phyloP scores from a whole-genome alignment of 2,888 invertebrate species.

The Drosophila merina region DNA sequence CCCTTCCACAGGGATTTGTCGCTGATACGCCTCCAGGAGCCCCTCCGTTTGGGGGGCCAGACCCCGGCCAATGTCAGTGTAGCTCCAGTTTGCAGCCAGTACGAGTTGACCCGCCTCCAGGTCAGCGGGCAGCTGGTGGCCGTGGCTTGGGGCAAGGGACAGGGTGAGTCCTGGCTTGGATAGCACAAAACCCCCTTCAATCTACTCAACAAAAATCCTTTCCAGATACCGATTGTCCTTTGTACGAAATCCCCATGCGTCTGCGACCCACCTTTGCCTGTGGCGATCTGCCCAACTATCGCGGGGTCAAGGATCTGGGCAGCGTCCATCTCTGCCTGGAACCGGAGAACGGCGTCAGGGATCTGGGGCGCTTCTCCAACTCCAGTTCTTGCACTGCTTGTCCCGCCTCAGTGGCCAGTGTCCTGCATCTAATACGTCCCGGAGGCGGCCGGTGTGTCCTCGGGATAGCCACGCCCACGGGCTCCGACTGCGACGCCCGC shows the following conservation, averaged over 20 bases:
- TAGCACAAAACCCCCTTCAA: no score
- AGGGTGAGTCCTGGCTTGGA: conserved; percentile 35
- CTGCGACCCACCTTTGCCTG: conserved; percentile 54
- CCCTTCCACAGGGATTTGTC: conserved; percentile 49
- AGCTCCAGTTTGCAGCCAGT: conserved; percentile 54
- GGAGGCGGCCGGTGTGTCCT: conserved; percentile 62
- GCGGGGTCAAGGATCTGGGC: conserved; percentile 32
- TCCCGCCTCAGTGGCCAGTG: conserved; percentile 55
- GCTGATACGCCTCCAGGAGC: conserved; percentile 38
- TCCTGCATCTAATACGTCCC: conserved; percentile 55
- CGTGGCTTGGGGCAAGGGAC: conserved; percentile 60
- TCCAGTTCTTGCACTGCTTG: conserved; percentile 50
- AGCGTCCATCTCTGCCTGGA: conserved; percentile 49
- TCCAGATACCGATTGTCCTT: conserved; percentile 56
- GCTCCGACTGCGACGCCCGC: conserved; percentile 35
- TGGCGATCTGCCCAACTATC: conserved; percentile 31
- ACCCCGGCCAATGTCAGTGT: conserved; percentile 21
- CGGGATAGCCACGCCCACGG: conserved; percentile 66
- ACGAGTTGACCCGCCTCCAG: conserved; percentile 54
- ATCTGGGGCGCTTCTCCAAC: conserved; percentile 16
- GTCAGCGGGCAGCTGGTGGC: conserved; percentile 55
- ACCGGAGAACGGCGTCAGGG: conserved; percentile 16
- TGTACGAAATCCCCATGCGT: conserved; percentile 66
- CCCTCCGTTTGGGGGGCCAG: conserved; percentile 20
- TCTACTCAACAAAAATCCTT: background rate